These are phyloP conservation scores for Hyles euphorbiae DNA, from an alignment of 1,140 invertebrate genomes.

Conservation along the genomic window DNA sequence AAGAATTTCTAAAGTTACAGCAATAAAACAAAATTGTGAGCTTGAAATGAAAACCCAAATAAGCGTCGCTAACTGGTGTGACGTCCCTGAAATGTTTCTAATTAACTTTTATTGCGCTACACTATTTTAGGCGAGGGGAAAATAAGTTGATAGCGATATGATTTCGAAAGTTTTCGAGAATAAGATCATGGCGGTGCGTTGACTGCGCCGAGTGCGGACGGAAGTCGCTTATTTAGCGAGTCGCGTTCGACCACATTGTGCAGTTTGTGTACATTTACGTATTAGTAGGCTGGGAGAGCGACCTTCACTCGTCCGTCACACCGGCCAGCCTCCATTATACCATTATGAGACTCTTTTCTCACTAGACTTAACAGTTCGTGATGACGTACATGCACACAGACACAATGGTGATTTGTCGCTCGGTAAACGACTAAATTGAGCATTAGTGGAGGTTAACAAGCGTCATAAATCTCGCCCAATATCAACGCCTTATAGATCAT, in stretches of 20 bases:
- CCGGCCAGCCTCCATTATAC: conserved; percentile 39
- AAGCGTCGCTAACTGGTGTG: not conserved
- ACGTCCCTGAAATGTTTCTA: not conserved
- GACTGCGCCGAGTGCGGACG: conserved; percentile 20
- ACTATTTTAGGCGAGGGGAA: not conserved
- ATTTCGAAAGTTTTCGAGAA: conserved; percentile 11
- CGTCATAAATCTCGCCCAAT: conserved; percentile 4
- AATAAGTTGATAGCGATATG: not conserved
- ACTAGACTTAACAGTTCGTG: not conserved
- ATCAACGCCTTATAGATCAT: conserved; percentile 13
- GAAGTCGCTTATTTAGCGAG: conserved; percentile 46
- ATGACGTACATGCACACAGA: conserved; percentile 8
- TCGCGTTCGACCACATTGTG: conserved; percentile 15
- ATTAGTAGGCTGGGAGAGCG: conserved; percentile 18
- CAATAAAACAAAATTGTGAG: too few species aligned
- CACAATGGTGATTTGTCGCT: conserved; percentile 14
- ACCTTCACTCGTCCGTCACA: conserved; percentile 43
- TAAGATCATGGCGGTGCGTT: conserved; percentile 9
- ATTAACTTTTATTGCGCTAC: conserved; percentile 2
- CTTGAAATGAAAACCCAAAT: not conserved
- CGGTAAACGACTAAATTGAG: not conserved
- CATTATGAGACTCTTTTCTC: conserved; percentile 20
- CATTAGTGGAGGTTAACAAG: conserved; percentile 2
- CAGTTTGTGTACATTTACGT: conserved; percentile 14
- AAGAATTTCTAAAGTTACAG: too few species aligned